Conservation (phyloP, 2,888 invertebrate genomes). For the Thera obeliscata region DNA sequence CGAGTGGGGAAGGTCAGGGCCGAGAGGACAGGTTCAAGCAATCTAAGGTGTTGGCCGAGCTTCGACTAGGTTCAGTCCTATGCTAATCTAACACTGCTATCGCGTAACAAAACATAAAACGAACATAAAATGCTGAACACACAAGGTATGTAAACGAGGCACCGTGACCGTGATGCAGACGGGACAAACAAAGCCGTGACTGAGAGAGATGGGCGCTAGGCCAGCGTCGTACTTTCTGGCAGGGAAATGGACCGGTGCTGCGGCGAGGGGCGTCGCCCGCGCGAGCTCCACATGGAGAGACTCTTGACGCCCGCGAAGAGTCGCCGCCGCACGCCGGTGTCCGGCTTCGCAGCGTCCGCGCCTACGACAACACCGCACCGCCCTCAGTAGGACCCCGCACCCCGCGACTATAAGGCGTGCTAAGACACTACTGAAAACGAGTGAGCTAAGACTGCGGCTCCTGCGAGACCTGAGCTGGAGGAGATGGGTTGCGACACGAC, state of each 20-base stretch:
- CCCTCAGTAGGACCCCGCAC: conserved; percentile 71
- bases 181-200: conserved; percentile 81
- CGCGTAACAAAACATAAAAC: conserved; percentile 64
- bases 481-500: conserved; percentile 87
- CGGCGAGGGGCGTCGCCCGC: conserved; percentile 87
- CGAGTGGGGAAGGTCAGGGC: conserved; percentile 48
- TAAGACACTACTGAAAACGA: conserved; percentile 81
- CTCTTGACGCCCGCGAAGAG: conserved; percentile 93
- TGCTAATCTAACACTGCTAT: conserved; percentile 78
- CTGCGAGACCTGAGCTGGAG: conserved; percentile 88
- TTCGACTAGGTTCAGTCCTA: conserved; percentile 73
- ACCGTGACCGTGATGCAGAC: conserved; percentile 71
- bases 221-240: conserved; percentile 90
- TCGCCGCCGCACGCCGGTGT: conserved; percentile 88
- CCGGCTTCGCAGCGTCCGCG: conserved; percentile 78
- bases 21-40: conserved; percentile 73
- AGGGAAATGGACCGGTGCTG: conserved; percentile 93
- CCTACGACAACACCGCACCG: conserved; percentile 76
- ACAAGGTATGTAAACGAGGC: conserved; percentile 72
- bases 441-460: conserved; percentile 74
- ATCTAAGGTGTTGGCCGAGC: conserved; percentile 73
- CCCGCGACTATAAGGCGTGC: conserved; percentile 79
- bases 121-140: conserved; percentile 71
- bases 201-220: conserved; percentile 68
- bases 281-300: conserved; percentile 89